Evolutionary conservation across 1,140 invertebrate genomes (phyloP).

Genomic region (Lucilia sericata): DNA sequence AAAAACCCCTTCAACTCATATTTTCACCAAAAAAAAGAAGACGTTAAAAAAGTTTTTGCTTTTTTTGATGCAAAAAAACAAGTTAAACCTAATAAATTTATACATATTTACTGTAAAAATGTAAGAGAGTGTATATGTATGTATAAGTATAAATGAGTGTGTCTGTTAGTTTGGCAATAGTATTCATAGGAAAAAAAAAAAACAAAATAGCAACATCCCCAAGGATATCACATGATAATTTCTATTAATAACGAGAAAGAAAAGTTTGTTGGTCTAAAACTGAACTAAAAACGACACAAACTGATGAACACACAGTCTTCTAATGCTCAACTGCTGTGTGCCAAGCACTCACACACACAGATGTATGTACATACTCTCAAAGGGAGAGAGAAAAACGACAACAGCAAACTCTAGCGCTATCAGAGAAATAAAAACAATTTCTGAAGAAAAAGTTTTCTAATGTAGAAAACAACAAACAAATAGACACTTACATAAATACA

Average conservation of each 20-base stretch:
- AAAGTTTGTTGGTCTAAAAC: background rate
- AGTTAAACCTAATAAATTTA: no score
- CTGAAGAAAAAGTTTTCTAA: slow-evolving; percentile 3
- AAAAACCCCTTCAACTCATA: background rate
- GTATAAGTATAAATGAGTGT: background rate
- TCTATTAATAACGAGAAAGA: background rate
- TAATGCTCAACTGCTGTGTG: background rate
- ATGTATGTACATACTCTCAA: no score
- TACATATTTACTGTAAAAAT: background rate
- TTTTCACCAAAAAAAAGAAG: background rate
- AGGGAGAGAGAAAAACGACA: background rate
- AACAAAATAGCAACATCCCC: background rate
- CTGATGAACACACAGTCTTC: background rate
- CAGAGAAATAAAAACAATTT: background rate
- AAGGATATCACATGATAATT: slow-evolving; percentile 23
- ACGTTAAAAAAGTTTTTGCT: background rate
- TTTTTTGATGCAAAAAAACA: background rate
- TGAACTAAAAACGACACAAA: background rate
- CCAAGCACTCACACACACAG: no score
- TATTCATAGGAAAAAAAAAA: background rate
- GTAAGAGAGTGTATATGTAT: background rate
- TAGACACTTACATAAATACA: background rate
- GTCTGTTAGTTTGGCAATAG: slow-evolving; percentile 9
- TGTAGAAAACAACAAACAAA: background rate
- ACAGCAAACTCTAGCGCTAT: background rate